Base-by-base conservation (phyloP, 2,888 invertebrate species). In the Ctenicera cuprea region DNA sequence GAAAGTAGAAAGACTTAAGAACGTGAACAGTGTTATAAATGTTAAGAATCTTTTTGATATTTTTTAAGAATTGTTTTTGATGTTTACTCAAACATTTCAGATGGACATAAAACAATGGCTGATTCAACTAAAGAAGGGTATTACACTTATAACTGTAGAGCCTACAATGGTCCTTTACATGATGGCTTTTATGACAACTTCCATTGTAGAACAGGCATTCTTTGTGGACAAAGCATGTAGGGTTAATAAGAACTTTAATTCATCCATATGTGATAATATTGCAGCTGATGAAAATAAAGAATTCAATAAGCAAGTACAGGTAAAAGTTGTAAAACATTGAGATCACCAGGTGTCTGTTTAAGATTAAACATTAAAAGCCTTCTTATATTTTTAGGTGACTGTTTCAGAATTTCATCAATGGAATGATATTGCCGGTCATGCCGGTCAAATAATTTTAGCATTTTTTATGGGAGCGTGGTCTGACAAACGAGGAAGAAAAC, bases 111-210 rank as follows among this genome's bases (percentile, higher is more conserved):
- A 65, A 52, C 12, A 26, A 65, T 54, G 59, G 41, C 45, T 65
- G 18, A 26, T 38, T 2, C 62, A 45, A 30, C 0, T 62, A 20
- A 45, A 26, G 26, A 54, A 62, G 11, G 65, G 59, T 33, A 14
- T 76, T 16, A 33, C n/a, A 14, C 18, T 73, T 11, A 68, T 94
- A 66, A 93, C 95, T 0, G 95, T 97, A 20, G 97, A 97, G 83
- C 96, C 97, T 0, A 91, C 94, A 0, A 92, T 97, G 92, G 94
- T 96, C 84, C 88, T 96, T 1, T 97, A 95, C 83, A 96, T 97
- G 95, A 91, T 95, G 89, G 94, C 95, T 0, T 94, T 91, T 81
- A 94, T 95, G 94, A 89, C 92, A 63, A 95, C 95, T 2, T 91
- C 91, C 72, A 94, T 95, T 0, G 90, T 94, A 37, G 95, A 95